These are phyloP conservation scores for Cyclina sinensis DNA, from an alignment of 1,140 invertebrate species.

Conservation along the genomic window DNA sequence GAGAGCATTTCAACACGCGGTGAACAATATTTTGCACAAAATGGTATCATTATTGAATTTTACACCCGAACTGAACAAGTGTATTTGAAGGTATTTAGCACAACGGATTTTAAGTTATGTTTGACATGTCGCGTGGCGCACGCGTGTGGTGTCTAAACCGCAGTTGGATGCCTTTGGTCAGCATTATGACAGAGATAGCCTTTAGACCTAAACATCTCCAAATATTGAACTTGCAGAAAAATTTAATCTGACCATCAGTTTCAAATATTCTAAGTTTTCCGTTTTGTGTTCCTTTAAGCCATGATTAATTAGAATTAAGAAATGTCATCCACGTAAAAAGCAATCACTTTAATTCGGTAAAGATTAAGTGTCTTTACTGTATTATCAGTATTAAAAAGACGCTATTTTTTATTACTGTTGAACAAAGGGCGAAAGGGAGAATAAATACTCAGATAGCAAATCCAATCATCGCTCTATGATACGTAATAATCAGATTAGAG, in stretches of 20 bases:
- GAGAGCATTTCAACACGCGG: not conserved
- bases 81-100: conserved; percentile 44
- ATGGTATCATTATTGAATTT: conserved; percentile 52
- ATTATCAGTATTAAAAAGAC: too few species aligned
- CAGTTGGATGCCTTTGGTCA: conserved; percentile 32
- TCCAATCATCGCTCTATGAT: too few species aligned
- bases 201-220: conserved; percentile 49
- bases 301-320: not conserved
- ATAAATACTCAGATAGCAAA: too few species aligned
- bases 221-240: conserved; percentile 35
- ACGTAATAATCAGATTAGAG: too few species aligned
- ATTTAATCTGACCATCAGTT: not conserved
- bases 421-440: too few species aligned
- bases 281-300: not conserved
- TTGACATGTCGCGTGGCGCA: conserved; percentile 65
- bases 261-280: conserved; percentile 28
- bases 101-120: not conserved
- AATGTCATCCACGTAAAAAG: not conserved
- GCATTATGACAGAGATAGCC: conserved; percentile 15
- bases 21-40: conserved; percentile 49
- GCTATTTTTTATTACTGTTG: too few species aligned
- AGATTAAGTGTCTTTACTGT: not conserved
- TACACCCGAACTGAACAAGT: conserved; percentile 44
- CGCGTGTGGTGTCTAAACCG: conserved; percentile 31
- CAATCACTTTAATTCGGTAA: not conserved